Evolutionary conservation across 2,113 vertebrate genomes (phyloP).

Genomic region (Bettongia penicillata): DNA sequence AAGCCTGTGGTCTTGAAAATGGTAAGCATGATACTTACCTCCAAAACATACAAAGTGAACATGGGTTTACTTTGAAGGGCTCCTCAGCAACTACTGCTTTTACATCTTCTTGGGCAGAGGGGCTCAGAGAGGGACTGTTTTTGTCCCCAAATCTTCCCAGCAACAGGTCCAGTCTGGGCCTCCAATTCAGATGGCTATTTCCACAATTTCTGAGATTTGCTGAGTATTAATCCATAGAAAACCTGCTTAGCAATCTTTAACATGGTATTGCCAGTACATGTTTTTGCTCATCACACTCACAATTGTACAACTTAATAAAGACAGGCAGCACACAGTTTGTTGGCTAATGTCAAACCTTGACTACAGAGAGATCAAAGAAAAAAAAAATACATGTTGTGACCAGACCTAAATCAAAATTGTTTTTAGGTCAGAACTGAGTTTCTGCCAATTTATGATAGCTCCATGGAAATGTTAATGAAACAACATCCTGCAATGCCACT

Average conservation of each 20-base stretch:
- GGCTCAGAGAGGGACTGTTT: neutral
- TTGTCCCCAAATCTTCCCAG: neutral
- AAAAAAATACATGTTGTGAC: constrained; percentile 50
- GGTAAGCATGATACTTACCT: neutral
- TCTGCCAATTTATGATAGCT: constrained; percentile 48
- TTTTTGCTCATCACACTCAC: neutral
- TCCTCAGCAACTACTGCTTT: neutral
- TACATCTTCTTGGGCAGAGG: neutral
- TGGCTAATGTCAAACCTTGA: constrained; percentile 60
- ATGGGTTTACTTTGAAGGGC: neutral
- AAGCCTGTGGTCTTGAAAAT: neutral
- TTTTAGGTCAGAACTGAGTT: constrained; percentile 60
- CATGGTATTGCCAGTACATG: constrained; percentile 48
- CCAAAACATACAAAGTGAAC: neutral
- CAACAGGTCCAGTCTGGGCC: constrained; percentile 10
- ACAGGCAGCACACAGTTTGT: constrained; percentile 39
- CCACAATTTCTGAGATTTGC: constrained; percentile 67
- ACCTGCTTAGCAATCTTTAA: constrained; percentile 70
- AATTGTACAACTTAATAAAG: constrained; percentile 57
- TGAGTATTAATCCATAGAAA: constrained; percentile 75
- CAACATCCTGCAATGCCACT: neutral
- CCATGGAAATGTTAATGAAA: constrained; percentile 52
- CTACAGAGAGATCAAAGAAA: constrained; percentile 63
- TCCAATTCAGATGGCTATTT: constrained; percentile 58
- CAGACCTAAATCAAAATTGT: constrained; percentile 20